phyloP scores from a whole-genome alignment of 2,797 vertebrate genomes.

The Pseudomugil gertrudae region DNA sequence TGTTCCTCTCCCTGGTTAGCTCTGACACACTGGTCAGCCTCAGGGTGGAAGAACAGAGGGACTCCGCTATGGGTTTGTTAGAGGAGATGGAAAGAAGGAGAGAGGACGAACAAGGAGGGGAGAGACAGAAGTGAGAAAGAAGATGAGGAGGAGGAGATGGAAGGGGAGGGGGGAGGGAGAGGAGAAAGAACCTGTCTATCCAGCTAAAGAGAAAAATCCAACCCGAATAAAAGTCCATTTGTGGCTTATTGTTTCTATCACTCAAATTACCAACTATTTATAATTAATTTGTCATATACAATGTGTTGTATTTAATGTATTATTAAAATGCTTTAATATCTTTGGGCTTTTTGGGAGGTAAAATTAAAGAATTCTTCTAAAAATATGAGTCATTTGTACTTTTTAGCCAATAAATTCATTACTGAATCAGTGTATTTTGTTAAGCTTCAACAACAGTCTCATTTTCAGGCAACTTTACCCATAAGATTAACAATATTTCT shows the following conservation, averaged over 20 bases:
- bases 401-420: background rate
- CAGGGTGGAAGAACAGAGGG: conserved; percentile 86
- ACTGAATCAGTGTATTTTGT: background rate
- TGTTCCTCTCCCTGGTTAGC: conserved; percentile 84
- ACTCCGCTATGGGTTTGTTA: conserved; percentile 85
- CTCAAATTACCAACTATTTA: background rate
- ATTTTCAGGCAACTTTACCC: background rate
- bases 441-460: conserved; percentile 6
- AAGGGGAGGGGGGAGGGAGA: conserved; percentile 36
- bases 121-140: conserved; percentile 45
- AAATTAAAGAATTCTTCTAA: background rate
- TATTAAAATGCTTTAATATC: background rate
- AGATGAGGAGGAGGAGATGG: conserved; percentile 27
- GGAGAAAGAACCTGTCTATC: conserved; percentile 63
- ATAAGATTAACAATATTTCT: background rate
- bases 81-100: conserved; percentile 72
- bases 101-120: conserved; percentile 63
- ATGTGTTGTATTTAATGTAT: background rate
- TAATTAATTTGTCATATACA: background rate
- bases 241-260: background rate
- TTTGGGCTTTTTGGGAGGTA: background rate
- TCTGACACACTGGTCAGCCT: conserved; percentile 88
- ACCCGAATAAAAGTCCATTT: conserved; percentile 12
- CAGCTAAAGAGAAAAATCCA: conserved; percentile 61
- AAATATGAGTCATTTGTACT: background rate